phyloP scores from a whole-genome alignment of 2,113 vertebrate species.

The Apeltes quadracus region DNA sequence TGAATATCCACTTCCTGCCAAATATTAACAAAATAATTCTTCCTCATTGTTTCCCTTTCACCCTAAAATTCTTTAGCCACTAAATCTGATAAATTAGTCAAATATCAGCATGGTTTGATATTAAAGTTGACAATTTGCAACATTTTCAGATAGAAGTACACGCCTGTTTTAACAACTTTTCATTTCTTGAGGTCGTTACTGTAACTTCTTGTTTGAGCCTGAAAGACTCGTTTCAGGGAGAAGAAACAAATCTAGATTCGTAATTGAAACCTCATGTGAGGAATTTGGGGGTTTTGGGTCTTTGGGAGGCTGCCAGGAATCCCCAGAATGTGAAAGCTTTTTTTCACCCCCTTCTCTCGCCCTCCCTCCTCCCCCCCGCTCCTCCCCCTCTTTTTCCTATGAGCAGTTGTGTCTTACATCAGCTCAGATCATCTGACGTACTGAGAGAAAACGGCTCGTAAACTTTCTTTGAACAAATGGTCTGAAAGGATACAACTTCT shows the following conservation, averaged over 20 bases:
- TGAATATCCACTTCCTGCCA: neutral
- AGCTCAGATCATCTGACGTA: constrained; percentile 79
- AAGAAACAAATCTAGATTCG: constrained; percentile 78
- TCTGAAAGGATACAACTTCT: constrained; percentile 69
- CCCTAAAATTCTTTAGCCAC: neutral
- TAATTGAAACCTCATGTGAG: constrained; percentile 98
- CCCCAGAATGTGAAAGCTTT: constrained; percentile 87
- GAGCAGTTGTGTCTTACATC: constrained; percentile 92
- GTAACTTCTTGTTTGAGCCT: no score
- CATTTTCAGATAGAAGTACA: no score
- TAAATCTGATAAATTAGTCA: neutral
- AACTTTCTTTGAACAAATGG: constrained; percentile 74
- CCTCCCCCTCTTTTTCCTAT: constrained; percentile 56
- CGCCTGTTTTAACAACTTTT: neutral
- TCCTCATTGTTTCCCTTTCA: neutral
- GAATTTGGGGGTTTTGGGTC: constrained; percentile 94
- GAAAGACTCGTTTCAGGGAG: constrained; percentile 78
- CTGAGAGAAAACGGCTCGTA: constrained; percentile 59
- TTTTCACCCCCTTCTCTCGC: neutral
- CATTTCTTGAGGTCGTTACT: no score
- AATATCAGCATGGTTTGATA: neutral
- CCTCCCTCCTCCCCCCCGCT: constrained; percentile 43
- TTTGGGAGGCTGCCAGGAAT: constrained; percentile 92
- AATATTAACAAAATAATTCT: neutral
- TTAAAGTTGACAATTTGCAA: neutral